phyloP scores from a whole-genome alignment of 64 coral and sea anemone genomes.

The Stichodactyla mertensii region DNA sequence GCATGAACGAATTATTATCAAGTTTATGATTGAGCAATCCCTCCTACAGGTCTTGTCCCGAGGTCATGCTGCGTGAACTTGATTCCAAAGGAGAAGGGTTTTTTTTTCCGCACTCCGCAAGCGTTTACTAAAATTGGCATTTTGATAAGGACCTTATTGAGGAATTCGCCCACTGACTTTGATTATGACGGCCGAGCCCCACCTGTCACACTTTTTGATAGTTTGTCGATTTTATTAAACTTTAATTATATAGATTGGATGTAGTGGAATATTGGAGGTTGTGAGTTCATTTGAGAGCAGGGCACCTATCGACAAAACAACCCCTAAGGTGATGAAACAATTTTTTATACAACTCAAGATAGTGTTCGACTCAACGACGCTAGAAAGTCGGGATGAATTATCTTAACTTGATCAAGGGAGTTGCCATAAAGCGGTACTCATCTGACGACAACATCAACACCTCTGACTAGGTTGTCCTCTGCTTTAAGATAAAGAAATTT shows the following conservation, averaged over 20 bases:
- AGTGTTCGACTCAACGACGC: neutral
- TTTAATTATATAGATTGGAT: constrained; percentile 13
- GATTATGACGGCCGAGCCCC: neutral
- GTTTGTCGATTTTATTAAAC: constrained; percentile 6
- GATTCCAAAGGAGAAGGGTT: neutral
- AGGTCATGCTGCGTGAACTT: neutral
- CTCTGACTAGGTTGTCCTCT: neutral
- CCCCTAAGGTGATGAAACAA: neutral
- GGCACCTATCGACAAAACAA: neutral
- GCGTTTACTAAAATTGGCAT: neutral
- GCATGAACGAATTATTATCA: neutral
- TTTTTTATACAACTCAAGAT: neutral
- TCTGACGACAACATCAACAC: neutral
- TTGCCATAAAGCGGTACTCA: neutral
- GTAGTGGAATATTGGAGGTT: neutral
- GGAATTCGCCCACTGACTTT: neutral
- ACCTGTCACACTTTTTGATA: constrained; percentile 1
- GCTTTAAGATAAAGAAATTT: neutral
- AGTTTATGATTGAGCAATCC: neutral
- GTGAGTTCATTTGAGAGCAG: neutral
- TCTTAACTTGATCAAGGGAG: neutral
- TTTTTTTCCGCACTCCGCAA: neutral
- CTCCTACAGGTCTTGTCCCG: neutral
- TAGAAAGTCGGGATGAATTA: neutral
- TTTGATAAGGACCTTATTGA: constrained; percentile 3